Percentiles rank a stretch among this genome's conserved stretches.
Evolutionary conservation across 2,888 invertebrate genomes (phyloP).

Genomic region (Blastobasis lacticolella): DNA sequence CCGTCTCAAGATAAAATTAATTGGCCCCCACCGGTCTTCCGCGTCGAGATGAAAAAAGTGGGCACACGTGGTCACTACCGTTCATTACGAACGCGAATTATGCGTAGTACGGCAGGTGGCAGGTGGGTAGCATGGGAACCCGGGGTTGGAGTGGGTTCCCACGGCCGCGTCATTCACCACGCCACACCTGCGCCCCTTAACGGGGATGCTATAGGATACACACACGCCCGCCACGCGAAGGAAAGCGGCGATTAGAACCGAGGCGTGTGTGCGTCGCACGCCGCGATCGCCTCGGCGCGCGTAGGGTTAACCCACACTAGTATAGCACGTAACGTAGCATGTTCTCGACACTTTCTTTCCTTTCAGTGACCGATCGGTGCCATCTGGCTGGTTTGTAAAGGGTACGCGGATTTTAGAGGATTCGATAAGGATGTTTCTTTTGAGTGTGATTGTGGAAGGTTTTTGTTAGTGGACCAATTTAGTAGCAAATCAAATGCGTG

Average conservation of each 20-base stretch:
- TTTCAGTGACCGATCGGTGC: no score
- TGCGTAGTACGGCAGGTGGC: slow-evolving; percentile 73
- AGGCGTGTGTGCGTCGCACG: slow-evolving; percentile 30
- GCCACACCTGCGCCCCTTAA: slow-evolving; percentile 69
- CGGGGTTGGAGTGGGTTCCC: slow-evolving; percentile 66
- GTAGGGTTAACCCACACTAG: no score
- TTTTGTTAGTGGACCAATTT: no score
- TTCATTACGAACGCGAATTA: slow-evolving; percentile 73
- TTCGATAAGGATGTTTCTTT: no score
- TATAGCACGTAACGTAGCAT: no score
- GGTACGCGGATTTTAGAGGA: no score
- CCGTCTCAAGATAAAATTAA: slow-evolving; percentile 63
- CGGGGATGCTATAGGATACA: slow-evolving; percentile 45
- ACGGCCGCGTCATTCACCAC: slow-evolving; percentile 66
- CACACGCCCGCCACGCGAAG: slow-evolving; percentile 71
- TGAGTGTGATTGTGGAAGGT: no score
- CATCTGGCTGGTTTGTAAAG: no score
- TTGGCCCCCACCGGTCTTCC: slow-evolving; percentile 65
- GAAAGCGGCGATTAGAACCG: slow-evolving; percentile 57
- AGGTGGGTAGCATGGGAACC: slow-evolving; percentile 65
- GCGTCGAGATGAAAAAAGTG: slow-evolving; percentile 58
- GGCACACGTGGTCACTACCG: slow-evolving; percentile 73
- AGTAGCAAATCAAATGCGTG: no score
- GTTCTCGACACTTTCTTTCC: no score
- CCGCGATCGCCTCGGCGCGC: no score